Percentiles rank a stretch among this genome's conserved stretches.
phyloP scores from a whole-genome alignment of 2,888 invertebrate species.

The Leptothorax acervorum region DNA sequence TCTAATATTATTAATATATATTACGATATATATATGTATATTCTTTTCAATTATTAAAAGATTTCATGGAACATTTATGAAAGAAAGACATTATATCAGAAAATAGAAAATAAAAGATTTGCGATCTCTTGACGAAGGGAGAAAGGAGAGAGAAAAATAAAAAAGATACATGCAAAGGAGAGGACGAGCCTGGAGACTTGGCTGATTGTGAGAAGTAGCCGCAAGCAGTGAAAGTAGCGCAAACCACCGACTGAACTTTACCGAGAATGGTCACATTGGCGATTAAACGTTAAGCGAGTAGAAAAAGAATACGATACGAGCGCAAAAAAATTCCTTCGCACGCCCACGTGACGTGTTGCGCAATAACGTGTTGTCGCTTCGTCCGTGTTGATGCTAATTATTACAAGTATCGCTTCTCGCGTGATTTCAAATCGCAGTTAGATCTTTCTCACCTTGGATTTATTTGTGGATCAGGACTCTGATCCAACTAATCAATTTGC shows the following conservation, averaged over 20 bases:
- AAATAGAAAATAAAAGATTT: constrained; percentile 25
- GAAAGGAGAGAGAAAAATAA: constrained; percentile 34
- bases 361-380: constrained; percentile 54
- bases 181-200: constrained; percentile 27
- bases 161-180: neutral
- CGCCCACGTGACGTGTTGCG: constrained; percentile 58
- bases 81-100: constrained; percentile 1
- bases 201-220: constrained; percentile 66
- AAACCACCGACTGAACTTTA: constrained; percentile 77
- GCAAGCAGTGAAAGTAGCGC: constrained; percentile 80
- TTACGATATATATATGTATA: neutral
- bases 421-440: neutral
- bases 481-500: neutral
- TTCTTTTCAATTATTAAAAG: neutral
- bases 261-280: constrained; percentile 68
- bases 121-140: constrained; percentile 9
- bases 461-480: neutral
- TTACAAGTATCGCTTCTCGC: neutral
- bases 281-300: constrained; percentile 57
- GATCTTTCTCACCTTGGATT: constrained; percentile 1
- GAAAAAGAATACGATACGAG: constrained; percentile 56
- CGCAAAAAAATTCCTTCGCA: constrained; percentile 56
- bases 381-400: neutral
- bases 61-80: neutral
- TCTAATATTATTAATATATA: neutral